phyloP scores from a whole-genome alignment of 2,113 vertebrate genomes.

The Struthio camelus region DNA sequence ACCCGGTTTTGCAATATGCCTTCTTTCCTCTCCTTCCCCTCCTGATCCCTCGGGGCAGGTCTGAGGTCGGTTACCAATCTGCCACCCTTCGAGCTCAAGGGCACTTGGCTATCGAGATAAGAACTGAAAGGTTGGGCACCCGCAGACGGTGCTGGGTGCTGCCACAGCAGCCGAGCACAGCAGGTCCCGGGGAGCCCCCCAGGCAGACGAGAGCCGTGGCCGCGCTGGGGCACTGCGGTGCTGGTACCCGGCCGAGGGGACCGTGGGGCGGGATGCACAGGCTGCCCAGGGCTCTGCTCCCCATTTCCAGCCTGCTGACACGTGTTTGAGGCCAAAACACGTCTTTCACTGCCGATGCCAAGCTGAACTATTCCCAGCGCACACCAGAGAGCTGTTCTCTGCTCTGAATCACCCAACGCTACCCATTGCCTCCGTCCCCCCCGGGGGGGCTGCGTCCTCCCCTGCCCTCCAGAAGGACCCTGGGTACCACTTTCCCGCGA shows the following conservation, averaged over 20 bases:
- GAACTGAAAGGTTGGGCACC: not conserved
- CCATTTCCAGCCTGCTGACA: accelerated
- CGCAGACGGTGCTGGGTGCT: not conserved
- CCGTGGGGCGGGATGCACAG: not conserved
- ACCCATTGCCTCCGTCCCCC: no score
- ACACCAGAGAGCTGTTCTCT: no score
- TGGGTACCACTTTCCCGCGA: no score
- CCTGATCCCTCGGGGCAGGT: no score
- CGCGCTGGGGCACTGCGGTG: not conserved
- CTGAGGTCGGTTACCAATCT: no score
- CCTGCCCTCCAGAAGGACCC: no score
- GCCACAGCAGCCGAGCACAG: not conserved
- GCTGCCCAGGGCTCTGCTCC: not conserved
- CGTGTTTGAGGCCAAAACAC: not conserved
- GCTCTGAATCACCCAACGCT: no score
- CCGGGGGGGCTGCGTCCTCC: no score
- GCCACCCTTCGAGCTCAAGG: no score
- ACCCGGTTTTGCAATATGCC: not conserved
- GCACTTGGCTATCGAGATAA: not conserved
- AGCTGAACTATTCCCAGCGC: not conserved
- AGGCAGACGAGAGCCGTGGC: not conserved
- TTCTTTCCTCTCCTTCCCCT: not conserved
- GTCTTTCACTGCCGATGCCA: accelerated
- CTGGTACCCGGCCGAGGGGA: not conserved
- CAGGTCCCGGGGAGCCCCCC: not conserved